Base-by-base conservation (phyloP, 1,140 invertebrate species). In the Andrena cerasifolii region DNA sequence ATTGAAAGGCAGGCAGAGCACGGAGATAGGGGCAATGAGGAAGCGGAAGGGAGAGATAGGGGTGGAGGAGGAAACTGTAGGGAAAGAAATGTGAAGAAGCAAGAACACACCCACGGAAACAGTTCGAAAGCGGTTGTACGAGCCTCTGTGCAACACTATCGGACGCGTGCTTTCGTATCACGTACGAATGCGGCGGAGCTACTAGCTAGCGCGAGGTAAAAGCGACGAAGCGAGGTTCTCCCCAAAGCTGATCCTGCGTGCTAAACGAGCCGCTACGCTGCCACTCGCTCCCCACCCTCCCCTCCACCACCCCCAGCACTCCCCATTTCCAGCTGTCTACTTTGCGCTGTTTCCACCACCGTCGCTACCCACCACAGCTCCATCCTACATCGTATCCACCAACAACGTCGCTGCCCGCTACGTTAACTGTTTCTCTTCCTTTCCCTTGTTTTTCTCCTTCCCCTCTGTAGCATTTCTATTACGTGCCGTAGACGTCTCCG, bases 161-260 rank as follows among this genome's bases (percentile, higher is more conserved):
- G 76, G 58, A 21, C 72, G 79, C 61, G 80, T 53, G 85, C 82
- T 86, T 88, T 81, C 36, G 81, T 84, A 58, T 58, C 85, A 73
- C 86, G 85, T 84, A 86, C 87, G 87, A 90, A 79, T 89, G 88
- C 89, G 87, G 89, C 87, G 85, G 83, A 91, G 87, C 77, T 88
- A 90, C 90, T 90, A 86, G 83, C 81, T 67, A 84, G 71, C 86
- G 85, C 82, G 80, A 84, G 81, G 83, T 86, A 83, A 89, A 73
- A 87, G 86, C 88, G 83, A 72, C 82, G 84, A 79, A 85, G 75
- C 87, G 86, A 85, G 87, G 79, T 65, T 83, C 80, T 80, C 83
- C 81, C 65, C 77, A 63, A 72, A 77, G 80, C 80, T 84, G 88
- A 89, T 89, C 88, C 88, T 89, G 88, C 88, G 88, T 89, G 87